Base-by-base conservation (phyloP, 1,140 invertebrate genomes). In the Heliconius hewitsoni region DNA sequence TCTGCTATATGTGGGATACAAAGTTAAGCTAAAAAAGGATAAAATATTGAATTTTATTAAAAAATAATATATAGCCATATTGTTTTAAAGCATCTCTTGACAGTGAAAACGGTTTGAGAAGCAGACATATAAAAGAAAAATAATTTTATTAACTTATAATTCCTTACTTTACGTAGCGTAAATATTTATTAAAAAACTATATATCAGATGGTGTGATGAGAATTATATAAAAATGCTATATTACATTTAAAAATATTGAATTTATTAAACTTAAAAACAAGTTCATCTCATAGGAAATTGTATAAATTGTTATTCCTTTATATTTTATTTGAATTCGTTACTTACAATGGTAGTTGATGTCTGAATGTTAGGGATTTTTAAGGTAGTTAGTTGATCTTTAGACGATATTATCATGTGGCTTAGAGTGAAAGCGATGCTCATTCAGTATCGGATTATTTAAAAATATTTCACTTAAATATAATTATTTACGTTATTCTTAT, bases 261-360 rank as follows among this genome's bases (percentile, higher is more conserved):
- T 74, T 74, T 30, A 57, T 30, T 74, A 55, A 55, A 30, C 55
- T 9, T 52, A 52, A 57, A 57, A 57, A 57, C 19, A 72, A 46
- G 13, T 42, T 37, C 37, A 27, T n/a, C 6, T 73, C n/a, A 37
- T 78, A 39, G 70, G 23, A 78, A 46, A 37, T 73, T 42, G n/a
- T 78, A 34, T 52, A 42, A 55, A 72, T 78, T 52, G 76, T 78
- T 73, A 72, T 73, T 42, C 42, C 34, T 78, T 34, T 73, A 73
- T 76, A 79, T 79, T 74, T 83, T 80, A 83, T 80, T 77, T 77
- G 66, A 72, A 42, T 80, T 46, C 70, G 82, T 83, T 83, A 78
- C 76, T 70, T 80, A 74, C 80, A 78, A 74, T 73, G 23, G 27
- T 83, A 81, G 82, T 81, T 83, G 72, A 77, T 66, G 72, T 73